phyloP scores from a whole-genome alignment of 2,797 vertebrate genomes.

The Acanthis flammea region DNA sequence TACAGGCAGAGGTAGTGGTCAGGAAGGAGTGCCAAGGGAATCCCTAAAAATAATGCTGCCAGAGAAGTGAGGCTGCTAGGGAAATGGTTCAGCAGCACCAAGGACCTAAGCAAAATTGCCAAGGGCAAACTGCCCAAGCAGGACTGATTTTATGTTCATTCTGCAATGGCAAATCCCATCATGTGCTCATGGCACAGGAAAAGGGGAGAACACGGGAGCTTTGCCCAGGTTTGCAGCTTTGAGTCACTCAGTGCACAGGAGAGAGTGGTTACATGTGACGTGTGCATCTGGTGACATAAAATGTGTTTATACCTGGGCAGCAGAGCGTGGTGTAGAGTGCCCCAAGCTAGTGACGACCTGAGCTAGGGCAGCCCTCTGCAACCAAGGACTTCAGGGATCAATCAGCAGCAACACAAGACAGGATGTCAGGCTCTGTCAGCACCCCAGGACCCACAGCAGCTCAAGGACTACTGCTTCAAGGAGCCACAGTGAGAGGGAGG shows the following conservation, averaged over 20 bases:
- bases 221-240: neutral
- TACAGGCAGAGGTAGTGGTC: neutral
- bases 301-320: neutral
- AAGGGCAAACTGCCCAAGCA: neutral
- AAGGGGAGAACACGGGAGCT: neutral
- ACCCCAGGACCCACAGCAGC: neutral
- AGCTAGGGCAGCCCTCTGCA: neutral
- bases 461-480: neutral
- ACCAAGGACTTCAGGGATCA: neutral
- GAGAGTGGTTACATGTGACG: neutral
- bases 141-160: neutral
- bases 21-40: neutral
- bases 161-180: neutral
- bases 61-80: neutral
- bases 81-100: neutral
- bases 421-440: neutral
- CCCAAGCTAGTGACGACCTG: neutral
- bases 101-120: neutral
- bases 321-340: neutral
- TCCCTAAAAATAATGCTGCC: neutral
- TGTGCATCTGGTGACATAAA: neutral
- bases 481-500: neutral
- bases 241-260: neutral
- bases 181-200: fast-evolving
- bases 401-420: fast-evolving